Evolutionary conservation across 1,140 invertebrate species (phyloP), one percentile per base, ranked within the genome.

Genomic region (Eumaeus atala): DNA sequence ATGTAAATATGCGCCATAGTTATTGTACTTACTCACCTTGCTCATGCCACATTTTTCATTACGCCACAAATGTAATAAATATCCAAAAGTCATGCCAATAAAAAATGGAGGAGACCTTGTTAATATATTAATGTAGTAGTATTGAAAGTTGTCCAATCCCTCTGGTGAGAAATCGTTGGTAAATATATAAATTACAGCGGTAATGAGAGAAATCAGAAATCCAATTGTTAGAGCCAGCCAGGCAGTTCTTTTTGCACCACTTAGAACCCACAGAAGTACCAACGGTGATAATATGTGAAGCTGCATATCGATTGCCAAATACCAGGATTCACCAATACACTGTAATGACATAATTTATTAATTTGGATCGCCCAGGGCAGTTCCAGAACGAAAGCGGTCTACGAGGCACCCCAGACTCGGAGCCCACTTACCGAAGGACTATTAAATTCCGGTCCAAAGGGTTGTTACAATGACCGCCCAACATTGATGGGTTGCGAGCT

Each of bases 311-410:
- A 89, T 87, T 0, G 89, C 76, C 9, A 91, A 59, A 53, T 91
- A 91, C 90, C 90, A 91, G 0, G 89, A 74, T 55, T 90, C 89
- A 28, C 77, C 74, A 47, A 91, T 72, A 59, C 90, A 91, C 90
- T 91, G 68, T 8, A 87, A 87, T 47, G 34, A 62, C 3, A 52
- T 9, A 11, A 44, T 28, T 28, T n/a, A n/a, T 38, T 38, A n/a
- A 38, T n/a, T n/a, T n/a, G n/a, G n/a, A n/a, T n/a, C n/a, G n/a
- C n/a, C n/a, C n/a, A n/a, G n/a, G n/a, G n/a, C n/a, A n/a, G n/a
- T n/a, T n/a, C n/a, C n/a, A n/a, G n/a, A n/a, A n/a, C n/a, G n/a
- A n/a, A n/a, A n/a, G n/a, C n/a, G n/a, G n/a, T n/a, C n/a, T n/a
- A n/a, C n/a, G n/a, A n/a, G n/a, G n/a, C n/a, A n/a, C n/a, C n/a